phyloP scores from a whole-genome alignment of 2,797 vertebrate genomes.

The Lepus townsendii region DNA sequence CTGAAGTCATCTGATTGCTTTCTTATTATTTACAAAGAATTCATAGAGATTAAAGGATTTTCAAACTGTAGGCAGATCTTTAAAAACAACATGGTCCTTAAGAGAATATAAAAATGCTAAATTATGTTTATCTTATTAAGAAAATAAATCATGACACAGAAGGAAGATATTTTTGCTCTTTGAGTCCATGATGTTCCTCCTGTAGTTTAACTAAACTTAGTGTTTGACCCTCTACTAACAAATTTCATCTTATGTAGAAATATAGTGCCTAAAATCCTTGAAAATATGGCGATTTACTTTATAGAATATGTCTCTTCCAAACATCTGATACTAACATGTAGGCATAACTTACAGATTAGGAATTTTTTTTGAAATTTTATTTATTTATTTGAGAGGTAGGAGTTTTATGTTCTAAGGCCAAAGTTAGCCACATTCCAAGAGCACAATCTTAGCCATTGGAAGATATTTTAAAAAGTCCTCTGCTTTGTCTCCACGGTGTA shows the following conservation, averaged over 20 bases:
- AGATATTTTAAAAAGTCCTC: neutral
- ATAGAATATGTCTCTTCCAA: slow-evolving; percentile 45
- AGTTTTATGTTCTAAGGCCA: slow-evolving; percentile 36
- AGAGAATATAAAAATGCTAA: slow-evolving; percentile 58
- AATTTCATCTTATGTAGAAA: slow-evolving; percentile 42
- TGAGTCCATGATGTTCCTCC: slow-evolving; percentile 15
- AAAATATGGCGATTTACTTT: slow-evolving; percentile 25
- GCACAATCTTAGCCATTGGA: slow-evolving; percentile 29
- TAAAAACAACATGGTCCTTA: slow-evolving; percentile 35
- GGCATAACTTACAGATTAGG: slow-evolving; percentile 4
- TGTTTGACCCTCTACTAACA: slow-evolving; percentile 39
- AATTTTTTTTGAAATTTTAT: neutral
- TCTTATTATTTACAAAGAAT: slow-evolving; percentile 74
- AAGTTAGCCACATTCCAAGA: slow-evolving; percentile 20
- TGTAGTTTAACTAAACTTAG: slow-evolving; percentile 28
- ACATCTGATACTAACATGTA: slow-evolving; percentile 33
- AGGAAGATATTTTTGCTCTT: slow-evolving; percentile 42
- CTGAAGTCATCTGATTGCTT: slow-evolving; percentile 68
- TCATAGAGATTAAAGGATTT: slow-evolving; percentile 68
- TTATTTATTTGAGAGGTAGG: neutral
- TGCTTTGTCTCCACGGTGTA: neutral
- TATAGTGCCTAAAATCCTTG: neutral
- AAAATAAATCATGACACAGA: slow-evolving; percentile 47
- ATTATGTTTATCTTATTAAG: slow-evolving; percentile 64
- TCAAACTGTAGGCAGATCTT: slow-evolving; percentile 47